Evolutionary conservation across 1,140 invertebrate species (phyloP).

Genomic region (Drosophila sturtevanti): DNA sequence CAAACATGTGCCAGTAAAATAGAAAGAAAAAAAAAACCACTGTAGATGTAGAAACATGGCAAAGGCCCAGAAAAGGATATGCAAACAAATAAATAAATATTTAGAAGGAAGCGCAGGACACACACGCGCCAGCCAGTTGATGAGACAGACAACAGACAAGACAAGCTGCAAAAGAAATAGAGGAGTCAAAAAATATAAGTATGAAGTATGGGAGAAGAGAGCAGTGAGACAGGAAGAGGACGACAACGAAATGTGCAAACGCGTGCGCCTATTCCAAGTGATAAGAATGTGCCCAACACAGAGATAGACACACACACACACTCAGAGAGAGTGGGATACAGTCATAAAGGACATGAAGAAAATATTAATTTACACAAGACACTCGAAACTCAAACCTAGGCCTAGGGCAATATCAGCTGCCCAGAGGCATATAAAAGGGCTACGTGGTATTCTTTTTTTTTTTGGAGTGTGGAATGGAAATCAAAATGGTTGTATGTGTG

Average conservation of each 20-base stretch:
- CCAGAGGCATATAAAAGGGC: slow-evolving; percentile 48
- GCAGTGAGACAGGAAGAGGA: slow-evolving; percentile 28
- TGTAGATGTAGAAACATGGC: neutral
- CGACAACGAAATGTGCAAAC: slow-evolving; percentile 62
- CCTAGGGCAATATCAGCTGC: slow-evolving; percentile 55
- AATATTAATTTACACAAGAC: slow-evolving; percentile 74
- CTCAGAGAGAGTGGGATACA: slow-evolving; percentile 12
- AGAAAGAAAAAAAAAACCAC: neutral
- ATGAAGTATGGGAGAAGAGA: slow-evolving; percentile 4
- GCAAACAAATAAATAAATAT: slow-evolving; percentile 69
- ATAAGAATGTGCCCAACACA: slow-evolving; percentile 44
- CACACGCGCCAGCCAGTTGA: slow-evolving; percentile 17
- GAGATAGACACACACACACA: slow-evolving; percentile 21
- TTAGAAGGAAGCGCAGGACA: slow-evolving; percentile 58
- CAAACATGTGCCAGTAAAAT: slow-evolving; percentile 39
- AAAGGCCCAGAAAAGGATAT: slow-evolving; percentile 39
- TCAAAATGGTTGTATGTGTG: too few species aligned
- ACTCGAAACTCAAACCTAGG: neutral
- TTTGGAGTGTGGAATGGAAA: too few species aligned
- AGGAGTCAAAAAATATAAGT: neutral
- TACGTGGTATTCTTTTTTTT: neutral
- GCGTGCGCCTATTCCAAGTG: slow-evolving; percentile 64
- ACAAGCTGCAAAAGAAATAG: slow-evolving; percentile 61
- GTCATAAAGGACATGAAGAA: slow-evolving; percentile 50
- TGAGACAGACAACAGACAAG: slow-evolving; percentile 56